These are phyloP conservation scores for Tineola bisselliella DNA, from an alignment of 2,888 invertebrate genomes.

Conservation along the genomic window DNA sequence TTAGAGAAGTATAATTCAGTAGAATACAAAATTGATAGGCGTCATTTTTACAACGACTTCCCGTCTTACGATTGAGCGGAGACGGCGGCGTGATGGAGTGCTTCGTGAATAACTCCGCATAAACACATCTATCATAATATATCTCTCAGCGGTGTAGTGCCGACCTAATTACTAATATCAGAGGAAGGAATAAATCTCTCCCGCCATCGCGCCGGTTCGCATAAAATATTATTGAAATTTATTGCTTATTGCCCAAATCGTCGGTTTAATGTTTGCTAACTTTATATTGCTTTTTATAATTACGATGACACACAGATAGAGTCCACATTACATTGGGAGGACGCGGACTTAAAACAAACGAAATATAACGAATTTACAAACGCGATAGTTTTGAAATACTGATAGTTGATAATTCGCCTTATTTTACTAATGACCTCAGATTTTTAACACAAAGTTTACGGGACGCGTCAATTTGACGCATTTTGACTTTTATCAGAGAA, in stretches of 20 bases:
- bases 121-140: constrained; percentile 12
- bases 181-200: constrained; percentile 9
- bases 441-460: too few species aligned
- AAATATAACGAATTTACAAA: too few species aligned
- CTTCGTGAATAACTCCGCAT: neutral
- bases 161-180: constrained; percentile 11
- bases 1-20: neutral
- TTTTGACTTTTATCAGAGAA: too few species aligned
- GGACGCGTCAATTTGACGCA: too few species aligned
- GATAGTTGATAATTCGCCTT: too few species aligned
- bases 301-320: neutral
- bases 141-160: constrained; percentile 1
- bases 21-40: neutral
- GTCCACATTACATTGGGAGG: too few species aligned
- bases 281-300: neutral
- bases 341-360: too few species aligned
- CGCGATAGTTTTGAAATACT: too few species aligned
- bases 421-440: too few species aligned
- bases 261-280: neutral
- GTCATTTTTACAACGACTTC: neutral
- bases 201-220: constrained; percentile 1
- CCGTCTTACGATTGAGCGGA: neutral
- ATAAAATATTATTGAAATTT: constrained; percentile 12
- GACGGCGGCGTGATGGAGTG: neutral
- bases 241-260: constrained; percentile 7